These are phyloP conservation scores for Trichogramma pretiosum DNA, from an alignment of 1,140 invertebrate species.

Conservation along the genomic window DNA sequence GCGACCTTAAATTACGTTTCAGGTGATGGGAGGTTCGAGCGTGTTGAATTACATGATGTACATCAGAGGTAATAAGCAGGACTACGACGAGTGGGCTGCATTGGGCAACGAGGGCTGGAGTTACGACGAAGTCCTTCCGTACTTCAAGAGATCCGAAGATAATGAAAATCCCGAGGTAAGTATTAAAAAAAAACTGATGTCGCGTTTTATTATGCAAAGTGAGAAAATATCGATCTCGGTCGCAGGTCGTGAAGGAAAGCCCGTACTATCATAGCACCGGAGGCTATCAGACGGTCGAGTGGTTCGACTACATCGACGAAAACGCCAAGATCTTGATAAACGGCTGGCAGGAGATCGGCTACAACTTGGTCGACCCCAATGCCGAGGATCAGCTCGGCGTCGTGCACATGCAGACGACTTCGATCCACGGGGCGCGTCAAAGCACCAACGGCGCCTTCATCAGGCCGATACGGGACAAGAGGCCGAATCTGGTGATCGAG, in stretches of 20 bases:
- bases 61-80: slow-evolving; percentile 52
- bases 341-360: slow-evolving; percentile 53
- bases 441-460: slow-evolving; percentile 69
- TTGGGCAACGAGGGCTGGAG: slow-evolving; percentile 57
- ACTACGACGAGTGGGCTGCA: slow-evolving; percentile 62
- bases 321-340: slow-evolving; percentile 48
- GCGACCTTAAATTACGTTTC: no score
- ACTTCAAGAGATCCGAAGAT: slow-evolving; percentile 52
- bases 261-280: slow-evolving; percentile 48
- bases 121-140: slow-evolving; percentile 52
- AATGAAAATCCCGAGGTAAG: slow-evolving; percentile 31
- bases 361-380: slow-evolving; percentile 49
- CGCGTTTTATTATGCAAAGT: background rate
- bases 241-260: slow-evolving; percentile 32
- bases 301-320: slow-evolving; percentile 52
- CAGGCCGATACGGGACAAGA: slow-evolving; percentile 55
- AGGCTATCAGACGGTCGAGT: slow-evolving; percentile 54
- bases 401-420: slow-evolving; percentile 51
- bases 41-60: slow-evolving; percentile 63
- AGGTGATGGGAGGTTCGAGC: slow-evolving; percentile 52
- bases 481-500: slow-evolving; percentile 63
- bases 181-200: no score
- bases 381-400: slow-evolving; percentile 49
- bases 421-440: slow-evolving; percentile 53
- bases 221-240: background rate